Percentiles rank a stretch among this genome's conserved stretches.
Evolutionary conservation across 2,113 vertebrate species (phyloP).

Genomic region (Xyrauchen texanus): DNA sequence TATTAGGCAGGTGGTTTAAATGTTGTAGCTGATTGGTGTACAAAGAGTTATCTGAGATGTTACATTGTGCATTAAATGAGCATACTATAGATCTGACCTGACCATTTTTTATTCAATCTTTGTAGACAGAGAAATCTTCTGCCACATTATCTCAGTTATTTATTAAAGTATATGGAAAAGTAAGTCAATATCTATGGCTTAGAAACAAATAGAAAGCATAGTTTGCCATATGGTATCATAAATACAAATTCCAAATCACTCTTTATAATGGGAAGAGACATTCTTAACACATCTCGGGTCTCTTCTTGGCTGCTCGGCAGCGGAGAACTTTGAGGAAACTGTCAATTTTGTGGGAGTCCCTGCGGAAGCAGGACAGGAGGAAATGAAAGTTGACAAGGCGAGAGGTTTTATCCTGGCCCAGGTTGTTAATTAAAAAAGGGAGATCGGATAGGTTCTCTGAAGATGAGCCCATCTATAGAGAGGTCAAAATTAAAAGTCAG

Average conservation of each 20-base stretch:
- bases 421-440: constrained; percentile 64
- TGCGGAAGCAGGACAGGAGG: constrained; percentile 77
- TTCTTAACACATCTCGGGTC: constrained; percentile 68
- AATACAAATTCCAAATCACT: constrained; percentile 24
- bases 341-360: constrained; percentile 81
- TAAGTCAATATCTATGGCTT: background rate
- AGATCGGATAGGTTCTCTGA: constrained; percentile 65
- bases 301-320: constrained; percentile 68
- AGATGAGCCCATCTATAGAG: constrained; percentile 67
- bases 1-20: too few species aligned
- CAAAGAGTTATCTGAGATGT: constrained; percentile 27
- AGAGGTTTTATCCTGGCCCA: constrained; percentile 69
- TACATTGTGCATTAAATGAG: background rate
- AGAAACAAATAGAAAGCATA: background rate
- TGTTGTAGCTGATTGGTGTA: background rate
- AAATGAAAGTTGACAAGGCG: constrained; percentile 73
- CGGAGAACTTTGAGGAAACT: constrained; percentile 79
- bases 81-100: background rate
- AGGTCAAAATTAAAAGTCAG: background rate
- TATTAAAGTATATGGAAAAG: constrained; percentile 29
- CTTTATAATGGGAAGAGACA: constrained; percentile 2
- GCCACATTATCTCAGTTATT: background rate
- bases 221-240: background rate
- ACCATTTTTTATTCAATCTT: background rate
- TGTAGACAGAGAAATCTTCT: too few species aligned